Base-by-base conservation (phyloP, 2,888 invertebrate species). In the Lamellibrachia columna region DNA sequence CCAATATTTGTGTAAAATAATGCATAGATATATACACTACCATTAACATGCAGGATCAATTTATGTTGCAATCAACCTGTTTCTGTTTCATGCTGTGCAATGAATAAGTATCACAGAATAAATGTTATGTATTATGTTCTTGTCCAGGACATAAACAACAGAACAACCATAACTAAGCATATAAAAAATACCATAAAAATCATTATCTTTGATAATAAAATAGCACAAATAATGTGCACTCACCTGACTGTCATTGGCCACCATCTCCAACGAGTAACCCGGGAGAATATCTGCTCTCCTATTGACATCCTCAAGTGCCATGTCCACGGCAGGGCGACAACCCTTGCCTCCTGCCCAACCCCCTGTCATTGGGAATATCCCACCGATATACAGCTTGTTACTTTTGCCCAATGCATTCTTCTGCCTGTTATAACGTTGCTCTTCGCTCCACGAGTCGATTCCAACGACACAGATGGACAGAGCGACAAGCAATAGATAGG, bases 321-420 rank as follows among this genome's bases (percentile, higher is more conserved):
- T 97, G 96, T 98, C 98, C 93, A 99, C 99, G 91, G 99, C 99
- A 90, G 99, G 99, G 97, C 98, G 98, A 97, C 99, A 99, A 11
- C 99, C 99, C 97, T 98, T 98, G 6, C 99, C 99, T 75, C 99
- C 99, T 96, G 99, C 99, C 99, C 99, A 99, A 95, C 99, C 99
- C 92, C 99, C 99, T 93, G 98, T 98, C 97, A 99, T 99, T 90
- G 99, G 99, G 97, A 99, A 99, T 96, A 99, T 99, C 92, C 99
- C 99, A 93, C 99, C 99, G 53, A 94, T 94, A 92, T 93, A 94
- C 40, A 94, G 93, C 8, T 93, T 93, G 22, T n/a, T 75, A n/a
- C 22, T 22, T 75, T 75, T 75, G 6, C 75, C 75, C 75, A 15
- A n/a, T n/a, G 75, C 75, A 75, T 22, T 15, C 75, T 75, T 75